Conservation (phyloP, 2,888 invertebrate genomes). For the Plagodis pulveraria region DNA sequence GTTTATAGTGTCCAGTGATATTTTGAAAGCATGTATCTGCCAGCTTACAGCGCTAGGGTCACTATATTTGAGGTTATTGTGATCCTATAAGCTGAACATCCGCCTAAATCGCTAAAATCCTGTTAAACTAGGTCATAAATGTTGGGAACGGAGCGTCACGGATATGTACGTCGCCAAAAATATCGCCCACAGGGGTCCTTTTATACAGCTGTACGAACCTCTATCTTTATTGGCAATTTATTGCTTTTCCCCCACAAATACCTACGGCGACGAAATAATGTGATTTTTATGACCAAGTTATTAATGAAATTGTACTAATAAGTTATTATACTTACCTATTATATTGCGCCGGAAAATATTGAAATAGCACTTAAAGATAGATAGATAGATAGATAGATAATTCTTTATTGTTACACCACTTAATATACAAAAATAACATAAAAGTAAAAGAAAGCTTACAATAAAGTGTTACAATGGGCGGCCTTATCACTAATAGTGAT, state of each 20-base stretch:
- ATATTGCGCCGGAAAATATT: not conserved
- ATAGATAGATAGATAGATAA: too few relatives aligned
- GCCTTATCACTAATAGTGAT: too few relatives aligned
- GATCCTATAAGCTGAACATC: not conserved
- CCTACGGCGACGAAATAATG: conserved; percentile 55
- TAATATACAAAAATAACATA: too few relatives aligned
- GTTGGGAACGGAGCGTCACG: conserved; percentile 53
- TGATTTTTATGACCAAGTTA: conserved; percentile 65
- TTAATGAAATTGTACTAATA: conserved; percentile 59
- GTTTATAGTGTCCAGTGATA: too few relatives aligned
- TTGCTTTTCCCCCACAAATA: conserved; percentile 53
- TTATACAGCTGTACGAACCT: conserved; percentile 55
- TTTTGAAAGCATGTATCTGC: not conserved
- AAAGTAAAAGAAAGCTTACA: too few relatives aligned
- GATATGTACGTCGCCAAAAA: conserved; percentile 57
- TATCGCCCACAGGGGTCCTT: conserved; percentile 51
- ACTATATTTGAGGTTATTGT: conserved; percentile 2
- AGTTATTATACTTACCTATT: too few relatives aligned
- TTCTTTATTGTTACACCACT: too few relatives aligned
- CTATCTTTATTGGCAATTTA: conserved; percentile 72
- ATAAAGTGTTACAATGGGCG: too few relatives aligned
- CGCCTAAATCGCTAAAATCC: conserved; percentile 27
- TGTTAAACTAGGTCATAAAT: conserved; percentile 40
- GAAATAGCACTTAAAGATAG: too few relatives aligned
- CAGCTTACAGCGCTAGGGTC: conserved; percentile 12